phyloP scores from a whole-genome alignment of 2,797 vertebrate species.

The Paguma larvata region DNA sequence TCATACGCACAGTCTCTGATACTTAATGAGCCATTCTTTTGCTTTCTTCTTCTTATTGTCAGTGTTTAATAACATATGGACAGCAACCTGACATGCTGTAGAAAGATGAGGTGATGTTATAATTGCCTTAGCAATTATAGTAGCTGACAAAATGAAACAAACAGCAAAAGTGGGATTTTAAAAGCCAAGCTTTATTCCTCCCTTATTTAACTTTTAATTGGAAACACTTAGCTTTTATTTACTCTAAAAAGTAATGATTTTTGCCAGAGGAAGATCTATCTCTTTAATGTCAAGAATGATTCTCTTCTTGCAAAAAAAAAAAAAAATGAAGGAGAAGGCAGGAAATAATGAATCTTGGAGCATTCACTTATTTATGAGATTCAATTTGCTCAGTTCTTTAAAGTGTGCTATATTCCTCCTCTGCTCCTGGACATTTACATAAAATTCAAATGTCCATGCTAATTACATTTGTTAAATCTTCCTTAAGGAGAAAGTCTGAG shows the following conservation, averaged over 20 bases:
- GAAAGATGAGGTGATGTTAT: constrained; percentile 13
- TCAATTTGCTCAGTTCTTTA: constrained; percentile 50
- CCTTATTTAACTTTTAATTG: constrained; percentile 71
- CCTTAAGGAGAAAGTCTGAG: constrained; percentile 4
- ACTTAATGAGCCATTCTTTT: constrained; percentile 13
- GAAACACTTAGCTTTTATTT: constrained; percentile 72
- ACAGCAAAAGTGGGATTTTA: constrained; percentile 64
- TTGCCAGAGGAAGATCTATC: constrained; percentile 34
- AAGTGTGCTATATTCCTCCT: background rate
- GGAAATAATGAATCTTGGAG: background rate
- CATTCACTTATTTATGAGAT: constrained; percentile 54
- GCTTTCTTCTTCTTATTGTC: constrained; percentile 39
- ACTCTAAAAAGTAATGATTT: constrained; percentile 65
- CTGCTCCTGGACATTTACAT: constrained; percentile 23
- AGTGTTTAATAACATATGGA: constrained; percentile 68
- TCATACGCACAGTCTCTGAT: background rate
- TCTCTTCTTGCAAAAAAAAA: background rate
- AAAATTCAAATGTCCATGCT: constrained; percentile 48
- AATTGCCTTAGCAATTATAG: constrained; percentile 60
- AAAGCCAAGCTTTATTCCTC: constrained; percentile 61
- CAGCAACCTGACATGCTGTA: background rate
- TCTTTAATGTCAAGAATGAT: constrained; percentile 52
- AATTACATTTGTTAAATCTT: constrained; percentile 62
- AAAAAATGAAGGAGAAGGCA: background rate
- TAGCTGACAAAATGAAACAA: constrained; percentile 72